A percentile compares a stretch with the other conserved stretches of the same genome.
Conservation (phyloP, 2,113 vertebrate species). For the Benitochromis conjunctus region DNA sequence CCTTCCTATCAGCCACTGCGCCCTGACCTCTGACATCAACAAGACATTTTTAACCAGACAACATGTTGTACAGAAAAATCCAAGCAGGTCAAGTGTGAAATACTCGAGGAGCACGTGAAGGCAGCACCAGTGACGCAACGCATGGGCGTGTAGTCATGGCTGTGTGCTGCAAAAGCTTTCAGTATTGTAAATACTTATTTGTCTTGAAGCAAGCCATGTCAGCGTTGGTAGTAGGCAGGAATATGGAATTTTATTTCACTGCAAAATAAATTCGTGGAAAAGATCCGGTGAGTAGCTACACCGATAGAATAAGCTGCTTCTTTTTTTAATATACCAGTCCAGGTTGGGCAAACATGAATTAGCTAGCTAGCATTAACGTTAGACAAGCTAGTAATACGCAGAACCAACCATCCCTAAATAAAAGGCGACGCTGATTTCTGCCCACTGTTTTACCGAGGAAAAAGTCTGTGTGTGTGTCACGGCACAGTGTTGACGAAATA, state of each 20-base stretch:
- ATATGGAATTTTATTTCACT: conserved; percentile 9
- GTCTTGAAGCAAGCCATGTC: conserved; percentile 28
- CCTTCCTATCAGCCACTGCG: background rate
- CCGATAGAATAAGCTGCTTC: background rate
- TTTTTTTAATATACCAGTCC: background rate
- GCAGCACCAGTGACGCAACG: conserved; percentile 57
- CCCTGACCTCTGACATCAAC: background rate
- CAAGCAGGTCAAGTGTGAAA: background rate
- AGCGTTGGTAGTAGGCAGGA: background rate
- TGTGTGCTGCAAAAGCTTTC: conserved; percentile 28
- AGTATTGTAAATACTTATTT: conserved; percentile 34
- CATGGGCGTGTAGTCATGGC: conserved; percentile 69
- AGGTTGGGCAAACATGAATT: conserved; percentile 28
- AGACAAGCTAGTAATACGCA: conserved; percentile 28
- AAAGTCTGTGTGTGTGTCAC: background rate
- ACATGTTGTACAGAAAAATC: background rate
- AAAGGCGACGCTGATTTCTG: background rate
- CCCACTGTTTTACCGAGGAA: background rate
- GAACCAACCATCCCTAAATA: background rate
- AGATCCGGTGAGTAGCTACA: conserved; percentile 47
- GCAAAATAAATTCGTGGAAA: background rate
- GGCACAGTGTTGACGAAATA: too few relatives aligned
- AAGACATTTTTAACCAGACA: background rate
- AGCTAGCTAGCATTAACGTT: conserved; percentile 51
- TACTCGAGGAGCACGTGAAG: conserved; percentile 15